These are phyloP conservation scores for Cettia cetti DNA, from an alignment of 2,113 vertebrate genomes.

Conservation along the genomic window DNA sequence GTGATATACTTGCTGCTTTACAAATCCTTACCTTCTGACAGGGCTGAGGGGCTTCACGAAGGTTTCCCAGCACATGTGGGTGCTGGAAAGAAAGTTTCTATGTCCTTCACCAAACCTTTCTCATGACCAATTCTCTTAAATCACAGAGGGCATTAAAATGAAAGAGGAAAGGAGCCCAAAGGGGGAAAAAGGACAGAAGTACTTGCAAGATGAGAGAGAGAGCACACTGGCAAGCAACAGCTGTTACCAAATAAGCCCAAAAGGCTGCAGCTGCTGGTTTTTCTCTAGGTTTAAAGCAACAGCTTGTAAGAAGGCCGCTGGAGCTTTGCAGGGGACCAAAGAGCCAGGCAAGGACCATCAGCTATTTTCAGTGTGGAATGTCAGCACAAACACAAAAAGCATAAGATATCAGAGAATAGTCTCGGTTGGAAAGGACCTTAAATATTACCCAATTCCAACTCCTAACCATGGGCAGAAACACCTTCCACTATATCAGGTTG, in stretches of 20 bases:
- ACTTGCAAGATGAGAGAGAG: neutral
- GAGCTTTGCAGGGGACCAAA: neutral
- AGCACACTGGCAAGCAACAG: neutral
- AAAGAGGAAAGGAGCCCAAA: neutral
- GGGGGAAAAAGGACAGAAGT: neutral
- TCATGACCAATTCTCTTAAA: neutral
- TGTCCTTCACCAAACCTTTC: neutral
- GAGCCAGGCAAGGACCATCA: neutral
- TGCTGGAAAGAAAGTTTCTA: neutral
- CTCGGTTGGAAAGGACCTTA: neutral
- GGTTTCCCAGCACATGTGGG: neutral
- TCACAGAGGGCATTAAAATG: neutral
- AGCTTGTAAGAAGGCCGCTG: neutral
- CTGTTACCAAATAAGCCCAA: neutral
- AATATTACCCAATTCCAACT: neutral
- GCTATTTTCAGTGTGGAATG: neutral
- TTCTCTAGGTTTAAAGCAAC: neutral
- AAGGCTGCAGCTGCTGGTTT: neutral
- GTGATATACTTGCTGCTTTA: neutral
- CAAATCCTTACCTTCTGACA: neutral
- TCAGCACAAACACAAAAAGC: rapidly evolving
- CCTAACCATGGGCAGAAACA: neutral
- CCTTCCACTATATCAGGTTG: neutral
- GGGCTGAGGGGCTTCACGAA: neutral
- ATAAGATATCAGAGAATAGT: neutral